Base-by-base conservation (phyloP, 2,113 vertebrate genomes). In the Benitochromis conjunctus region DNA sequence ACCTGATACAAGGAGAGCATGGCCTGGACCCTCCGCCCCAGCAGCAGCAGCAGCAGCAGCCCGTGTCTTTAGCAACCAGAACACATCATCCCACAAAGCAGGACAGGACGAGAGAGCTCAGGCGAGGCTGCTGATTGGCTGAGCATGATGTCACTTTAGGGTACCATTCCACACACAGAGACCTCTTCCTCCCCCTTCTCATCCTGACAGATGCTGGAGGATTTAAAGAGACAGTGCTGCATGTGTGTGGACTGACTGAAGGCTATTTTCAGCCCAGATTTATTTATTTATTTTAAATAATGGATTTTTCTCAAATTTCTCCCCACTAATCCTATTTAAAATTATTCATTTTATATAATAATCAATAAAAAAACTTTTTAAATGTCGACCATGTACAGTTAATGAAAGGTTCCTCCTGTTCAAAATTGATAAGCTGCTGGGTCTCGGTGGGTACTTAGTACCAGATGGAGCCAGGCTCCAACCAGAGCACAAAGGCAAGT, bases 151-250 rank as follows among this genome's bases (percentile, higher is more conserved):
- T 95, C 95, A 95, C 86, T 91, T 85, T 6, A 89, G 74, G 92
- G 93, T 93, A 93, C 90, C 92, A 79, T 91, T 87, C 86, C 81
- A 86, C 80, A 38, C 76, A 88, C 83, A 71, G 79, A 82, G 9
- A 76, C 57, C 53, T 48, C 82, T 74, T 43, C 89, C 89, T 74
- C 76, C 78, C 76, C 83, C 78, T 78, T 58, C 89, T 81, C 82
- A 83, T 84, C 88, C 84, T 71, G 69, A 80, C 81, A 91, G 94
- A 94, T 86, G 90, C 93, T 90, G 89, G 38, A 48, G 9, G 21
- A 79, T 92, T 96, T 96, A 96, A 96, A 96, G 91, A 74, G 86
- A 94, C 76, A 95, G 93, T 4, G 90, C 81, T 92, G 74, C 87
- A 91, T 94, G 93, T 91, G 77, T 81, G 21, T 55, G 29, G 46